A percentile compares a stretch with the other conserved stretches of the same genome.
These are phyloP conservation scores for Pseudorectes ferrugineus DNA, from an alignment of 2,113 vertebrate genomes.

Conservation along the genomic window DNA sequence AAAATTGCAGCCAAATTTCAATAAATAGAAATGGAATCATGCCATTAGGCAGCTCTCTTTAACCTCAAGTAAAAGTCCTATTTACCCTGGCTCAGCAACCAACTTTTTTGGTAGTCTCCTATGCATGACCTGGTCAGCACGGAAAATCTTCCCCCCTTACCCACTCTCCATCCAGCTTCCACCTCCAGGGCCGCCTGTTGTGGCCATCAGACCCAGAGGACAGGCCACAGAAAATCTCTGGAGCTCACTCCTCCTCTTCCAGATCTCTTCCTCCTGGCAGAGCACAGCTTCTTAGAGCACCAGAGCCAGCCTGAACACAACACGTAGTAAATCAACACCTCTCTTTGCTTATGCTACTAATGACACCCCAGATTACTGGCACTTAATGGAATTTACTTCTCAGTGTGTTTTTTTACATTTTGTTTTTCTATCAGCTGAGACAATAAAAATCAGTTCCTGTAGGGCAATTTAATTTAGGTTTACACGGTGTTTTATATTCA, in stretches of 20 bases:
- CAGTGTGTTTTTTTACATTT: not conserved
- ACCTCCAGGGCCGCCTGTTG: not conserved
- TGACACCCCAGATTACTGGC: not conserved
- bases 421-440: not conserved
- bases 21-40: not conserved
- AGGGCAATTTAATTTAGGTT: not conserved
- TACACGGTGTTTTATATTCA: not conserved
- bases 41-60: not conserved
- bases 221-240: not conserved
- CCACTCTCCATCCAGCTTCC: not conserved
- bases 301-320: not conserved
- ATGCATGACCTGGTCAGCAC: not conserved
- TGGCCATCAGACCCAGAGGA: not conserved
- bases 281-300: not conserved
- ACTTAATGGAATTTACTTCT: constrained; percentile 15
- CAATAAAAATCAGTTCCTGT: not conserved
- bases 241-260: not conserved
- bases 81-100: not conserved
- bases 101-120: not conserved
- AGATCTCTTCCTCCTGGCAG: not conserved
- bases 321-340: not conserved
- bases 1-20: not conserved
- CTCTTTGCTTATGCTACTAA: not conserved
- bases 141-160: not conserved
- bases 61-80: not conserved